Base-by-base conservation (phyloP, 2,888 invertebrate genomes). In the Argynnis bischoffii region DNA sequence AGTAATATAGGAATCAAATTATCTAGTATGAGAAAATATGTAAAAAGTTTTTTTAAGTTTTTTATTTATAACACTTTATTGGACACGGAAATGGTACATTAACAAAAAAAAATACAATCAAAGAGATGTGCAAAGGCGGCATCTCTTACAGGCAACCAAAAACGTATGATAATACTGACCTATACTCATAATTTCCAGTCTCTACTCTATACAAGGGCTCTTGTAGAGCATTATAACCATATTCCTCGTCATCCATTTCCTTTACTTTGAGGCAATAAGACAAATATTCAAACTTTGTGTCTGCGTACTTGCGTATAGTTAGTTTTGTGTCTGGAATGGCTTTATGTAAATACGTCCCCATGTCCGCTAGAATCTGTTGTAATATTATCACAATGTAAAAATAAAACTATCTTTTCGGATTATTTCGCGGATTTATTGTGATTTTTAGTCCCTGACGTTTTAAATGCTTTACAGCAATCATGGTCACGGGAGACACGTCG, bases 211-310 rank as follows among this genome's bases (percentile, higher is more conserved):
- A 99, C 50, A 99, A 90, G 0, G 99, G 99, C 83, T 99, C 99
- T 81, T 99, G 98, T 15, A 99, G 82, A 0, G 97, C 96, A 6
- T 96, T 96, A 81, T 97, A 99, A 56, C 97, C 97, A 75, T 98
- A 98, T 80, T 99, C 99, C 82, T 99, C 99, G 81, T 99, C 99
- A 78, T 99, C 99, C 97, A 99, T 97, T 88, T 99, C 99, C 85
- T 99, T 99, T 0, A 99, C 98, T 92, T 99, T 99, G 67, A 99
- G 93, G 81, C 99, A 99, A 85, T 99, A 99, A 0, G 99, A 99
- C 66, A 99, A 92, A 85, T 99, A 99, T 81, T 99, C 99, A 86
- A 99, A 99, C 88, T 99, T 99, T 0, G 98, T 97, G 88, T 99
- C 99, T 0, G 99, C 98, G 86, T 99, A 99, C 81, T 99, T 99